A percentile compares a stretch with the other conserved stretches of the same genome.
phyloP scores from a whole-genome alignment of 2,113 vertebrate genomes.

The Tautogolabrus adspersus region DNA sequence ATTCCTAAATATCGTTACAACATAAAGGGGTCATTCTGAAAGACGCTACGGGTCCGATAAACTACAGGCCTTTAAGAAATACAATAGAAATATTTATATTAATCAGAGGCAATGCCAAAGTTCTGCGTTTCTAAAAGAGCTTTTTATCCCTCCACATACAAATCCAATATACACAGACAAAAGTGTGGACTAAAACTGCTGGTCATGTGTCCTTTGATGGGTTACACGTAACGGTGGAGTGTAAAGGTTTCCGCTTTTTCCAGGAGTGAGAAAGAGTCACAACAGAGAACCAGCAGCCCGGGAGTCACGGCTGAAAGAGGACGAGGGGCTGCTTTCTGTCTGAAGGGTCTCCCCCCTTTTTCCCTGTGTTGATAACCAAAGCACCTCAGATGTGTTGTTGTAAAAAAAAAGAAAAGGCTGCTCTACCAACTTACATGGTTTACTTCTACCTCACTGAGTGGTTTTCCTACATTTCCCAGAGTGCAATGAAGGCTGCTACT shows the following conservation, averaged over 20 bases:
- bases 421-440: background rate
- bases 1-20: constrained; percentile 67
- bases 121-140: constrained; percentile 76
- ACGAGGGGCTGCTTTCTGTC: constrained; percentile 78
- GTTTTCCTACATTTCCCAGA: constrained; percentile 26
- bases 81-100: constrained; percentile 80
- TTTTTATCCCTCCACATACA: constrained; percentile 69
- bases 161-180: constrained; percentile 71
- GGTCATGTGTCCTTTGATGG: constrained; percentile 38
- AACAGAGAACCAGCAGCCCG: constrained; percentile 22
- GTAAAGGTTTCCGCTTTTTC: constrained; percentile 19
- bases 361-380: constrained; percentile 11
- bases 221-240: constrained; percentile 36
- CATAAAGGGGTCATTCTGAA: constrained; percentile 51
- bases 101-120: constrained; percentile 64
- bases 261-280: constrained; percentile 35
- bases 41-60: constrained; percentile 57
- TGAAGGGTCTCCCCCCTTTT: constrained; percentile 56
- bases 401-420: background rate
- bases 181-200: constrained; percentile 30
- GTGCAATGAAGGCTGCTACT: background rate
- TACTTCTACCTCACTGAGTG: constrained; percentile 8
- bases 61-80: constrained; percentile 67
- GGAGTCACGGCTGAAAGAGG: constrained; percentile 13
- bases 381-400: background rate